Percentiles rank a stretch among this genome's conserved stretches.
These are phyloP conservation scores for Amiota minor DNA, from an alignment of 2,888 invertebrate genomes.

Conservation along the genomic window DNA sequence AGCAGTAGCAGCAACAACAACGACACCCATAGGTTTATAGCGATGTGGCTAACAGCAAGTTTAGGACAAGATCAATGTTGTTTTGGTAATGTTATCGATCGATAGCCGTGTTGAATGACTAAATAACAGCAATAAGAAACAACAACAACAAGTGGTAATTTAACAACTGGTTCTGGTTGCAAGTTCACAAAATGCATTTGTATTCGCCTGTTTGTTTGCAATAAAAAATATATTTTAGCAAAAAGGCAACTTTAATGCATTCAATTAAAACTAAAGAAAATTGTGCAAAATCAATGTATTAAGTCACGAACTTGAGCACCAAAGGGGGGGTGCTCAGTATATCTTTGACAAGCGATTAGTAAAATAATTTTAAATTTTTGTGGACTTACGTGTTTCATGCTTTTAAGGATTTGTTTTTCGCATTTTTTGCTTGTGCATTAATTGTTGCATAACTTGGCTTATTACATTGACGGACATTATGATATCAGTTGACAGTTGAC, in stretches of 20 bases:
- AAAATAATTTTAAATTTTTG: constrained; percentile 16
- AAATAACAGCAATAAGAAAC: constrained; percentile 5
- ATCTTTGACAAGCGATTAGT: constrained; percentile 25
- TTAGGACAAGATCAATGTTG: constrained; percentile 67
- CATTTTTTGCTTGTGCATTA: constrained; percentile 34
- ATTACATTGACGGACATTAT: constrained; percentile 7
- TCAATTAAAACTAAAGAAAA: background rate
- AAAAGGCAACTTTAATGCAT: background rate
- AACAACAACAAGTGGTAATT: constrained; percentile 1
- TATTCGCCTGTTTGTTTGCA: background rate
- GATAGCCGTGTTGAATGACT: background rate
- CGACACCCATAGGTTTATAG: constrained; percentile 21
- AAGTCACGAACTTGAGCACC: constrained; percentile 55
- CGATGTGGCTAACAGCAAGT: constrained; percentile 34
- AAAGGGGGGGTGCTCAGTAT: constrained; percentile 36
- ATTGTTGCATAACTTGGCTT: constrained; percentile 51
- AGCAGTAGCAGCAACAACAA: constrained; percentile 34
- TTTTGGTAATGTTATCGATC: constrained; percentile 26
- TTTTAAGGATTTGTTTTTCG: constrained; percentile 30
- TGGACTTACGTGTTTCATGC: background rate
- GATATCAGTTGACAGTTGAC: constrained; percentile 29
- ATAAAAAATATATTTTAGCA: background rate
- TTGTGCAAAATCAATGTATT: constrained; percentile 52
- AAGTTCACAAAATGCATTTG: constrained; percentile 4
- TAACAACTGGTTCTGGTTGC: constrained; percentile 57